Evolutionary conservation across 2,888 invertebrate genomes (phyloP), one percentile per base, ranked within the genome.

Genomic region (Disparrhopalites patrizii): DNA sequence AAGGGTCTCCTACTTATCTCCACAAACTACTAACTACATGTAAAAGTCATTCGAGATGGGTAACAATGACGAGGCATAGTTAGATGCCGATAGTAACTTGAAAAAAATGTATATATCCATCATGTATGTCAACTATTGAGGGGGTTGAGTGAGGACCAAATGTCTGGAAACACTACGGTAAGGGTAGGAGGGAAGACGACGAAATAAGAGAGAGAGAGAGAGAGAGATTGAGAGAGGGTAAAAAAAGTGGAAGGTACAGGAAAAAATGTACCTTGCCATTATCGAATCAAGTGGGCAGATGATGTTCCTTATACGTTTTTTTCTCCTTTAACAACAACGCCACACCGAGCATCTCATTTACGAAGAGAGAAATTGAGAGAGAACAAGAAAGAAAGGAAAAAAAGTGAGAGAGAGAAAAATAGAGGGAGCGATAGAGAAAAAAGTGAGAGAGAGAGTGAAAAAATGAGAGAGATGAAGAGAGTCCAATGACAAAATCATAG

Each of bases 51-150:
- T 51, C 55, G 43, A 23, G 61, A 62, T 43, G 63, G 67, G 63
- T 56, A 67, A 67, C 67, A 67, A 67, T 67, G 67, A 67, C 67
- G 63, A 52, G 55, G 67, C 67, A 67, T 62, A 57, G 38, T 66
- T 56, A 27, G 33, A 55, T 54, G 43, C 43, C 28, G 33, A 38
- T 36, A 28, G 55, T 25, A 55, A 62, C 40, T 51, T 62, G 40
- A 43, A 54, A 43, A 31, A 62, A 30, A 38, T 55, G 40, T 51
- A 28, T 50, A 30, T 20, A 30, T 27, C 50, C 18, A 27, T 47
- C 47, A 8, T 20, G 47, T 23, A 20, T 47, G 47, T 47, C 47
- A 47, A 47, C 47, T 47, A 23, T 23, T 47, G 47, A 23, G n/a
- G n/a, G n/a, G n/a, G n/a, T n/a, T n/a, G n/a, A n/a, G n/a, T n/a